These are phyloP conservation scores for Motacilla alba DNA, from an alignment of 2,113 vertebrate species.

Conservation along the genomic window DNA sequence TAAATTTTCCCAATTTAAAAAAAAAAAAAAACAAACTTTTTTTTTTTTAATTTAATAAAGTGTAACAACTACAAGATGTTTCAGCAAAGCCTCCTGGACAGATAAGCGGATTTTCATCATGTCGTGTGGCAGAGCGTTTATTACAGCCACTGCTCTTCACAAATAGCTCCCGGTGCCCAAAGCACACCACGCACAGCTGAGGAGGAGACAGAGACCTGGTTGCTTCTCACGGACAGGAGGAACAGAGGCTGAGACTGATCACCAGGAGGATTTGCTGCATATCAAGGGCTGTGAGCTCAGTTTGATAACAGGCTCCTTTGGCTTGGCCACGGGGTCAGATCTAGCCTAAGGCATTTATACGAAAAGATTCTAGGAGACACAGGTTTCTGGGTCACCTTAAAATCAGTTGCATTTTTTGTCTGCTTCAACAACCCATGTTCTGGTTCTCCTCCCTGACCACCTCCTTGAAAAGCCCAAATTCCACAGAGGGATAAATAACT, in stretches of 20 bases:
- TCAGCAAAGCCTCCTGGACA: constrained; percentile 73
- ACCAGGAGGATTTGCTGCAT: neutral
- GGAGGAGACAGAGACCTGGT: neutral
- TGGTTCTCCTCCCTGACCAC: neutral
- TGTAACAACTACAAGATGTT: constrained; percentile 73
- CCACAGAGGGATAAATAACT: neutral
- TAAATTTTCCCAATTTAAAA: constrained; percentile 50
- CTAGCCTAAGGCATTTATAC: neutral
- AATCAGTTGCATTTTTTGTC: neutral
- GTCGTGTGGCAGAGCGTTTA: constrained; percentile 44
- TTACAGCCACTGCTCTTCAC: constrained; percentile 52
- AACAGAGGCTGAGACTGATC: neutral
- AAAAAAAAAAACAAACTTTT: neutral
- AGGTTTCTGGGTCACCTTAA: neutral
- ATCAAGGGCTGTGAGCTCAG: neutral
- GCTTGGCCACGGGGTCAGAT: neutral
- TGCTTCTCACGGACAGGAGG: neutral
- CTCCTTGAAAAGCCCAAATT: neutral
- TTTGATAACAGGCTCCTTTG: neutral
- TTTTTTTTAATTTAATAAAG: neutral
- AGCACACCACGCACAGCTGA: neutral
- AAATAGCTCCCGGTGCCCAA: neutral
- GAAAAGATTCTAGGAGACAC: neutral
- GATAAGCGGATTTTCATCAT: constrained; percentile 76
- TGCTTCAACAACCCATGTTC: neutral